These are phyloP conservation scores for Phocoena sinus DNA, from an alignment of 2,113 vertebrate species.

Conservation along the genomic window DNA sequence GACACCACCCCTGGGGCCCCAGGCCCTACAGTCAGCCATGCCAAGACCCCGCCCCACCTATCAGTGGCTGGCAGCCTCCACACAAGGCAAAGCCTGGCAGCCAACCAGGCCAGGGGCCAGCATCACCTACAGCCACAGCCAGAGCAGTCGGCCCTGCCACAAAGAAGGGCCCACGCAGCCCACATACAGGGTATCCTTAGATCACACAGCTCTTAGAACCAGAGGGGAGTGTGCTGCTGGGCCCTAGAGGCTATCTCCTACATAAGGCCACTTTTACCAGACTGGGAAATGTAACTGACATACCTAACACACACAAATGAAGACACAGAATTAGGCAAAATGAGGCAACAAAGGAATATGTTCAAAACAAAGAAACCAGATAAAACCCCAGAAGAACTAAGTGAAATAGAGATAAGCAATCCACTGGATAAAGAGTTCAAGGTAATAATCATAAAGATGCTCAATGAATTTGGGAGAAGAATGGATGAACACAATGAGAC, in stretches of 20 bases:
- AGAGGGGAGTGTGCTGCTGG: not conserved
- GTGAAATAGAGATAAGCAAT: not conserved
- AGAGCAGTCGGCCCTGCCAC: not conserved
- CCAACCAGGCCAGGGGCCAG: not conserved
- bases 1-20: not conserved
- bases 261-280: not conserved
- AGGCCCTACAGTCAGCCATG: not conserved
- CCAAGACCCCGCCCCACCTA: not conserved
- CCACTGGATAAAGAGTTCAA: not conserved
- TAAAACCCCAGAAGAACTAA: not conserved
- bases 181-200: not conserved
- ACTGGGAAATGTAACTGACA: not conserved
- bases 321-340: not conserved
- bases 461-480: not conserved
- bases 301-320: not conserved
- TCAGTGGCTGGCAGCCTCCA: not conserved
- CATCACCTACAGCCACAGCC: not conserved
- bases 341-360: not conserved
- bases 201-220: not conserved
- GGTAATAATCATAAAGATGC: not conserved
- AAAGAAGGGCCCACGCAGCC: not conserved
- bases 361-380: not conserved
- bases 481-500: not conserved
- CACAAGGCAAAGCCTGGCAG: not conserved
- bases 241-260: rapidly evolving